Conservation (phyloP, 2,797 vertebrate species). For the Austrolebias charrua region DNA sequence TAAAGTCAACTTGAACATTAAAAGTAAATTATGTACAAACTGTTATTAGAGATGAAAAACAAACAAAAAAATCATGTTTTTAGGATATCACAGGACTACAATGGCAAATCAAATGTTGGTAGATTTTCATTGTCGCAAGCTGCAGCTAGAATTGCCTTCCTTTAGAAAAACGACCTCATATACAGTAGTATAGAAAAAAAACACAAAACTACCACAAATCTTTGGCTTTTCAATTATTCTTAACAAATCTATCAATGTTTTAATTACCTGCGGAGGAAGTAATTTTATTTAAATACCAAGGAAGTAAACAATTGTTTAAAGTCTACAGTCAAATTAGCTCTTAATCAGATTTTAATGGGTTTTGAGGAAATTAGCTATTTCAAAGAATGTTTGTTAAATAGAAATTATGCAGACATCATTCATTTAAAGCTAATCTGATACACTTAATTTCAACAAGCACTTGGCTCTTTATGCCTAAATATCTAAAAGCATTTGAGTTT, state of each 20-base stretch:
- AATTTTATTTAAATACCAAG: background rate
- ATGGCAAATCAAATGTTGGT: background rate
- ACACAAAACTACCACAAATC: background rate
- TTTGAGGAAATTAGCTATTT: conserved; percentile 1
- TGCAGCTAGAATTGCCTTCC: background rate
- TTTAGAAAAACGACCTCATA: too few species aligned
- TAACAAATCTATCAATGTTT: background rate
- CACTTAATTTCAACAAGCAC: background rate
- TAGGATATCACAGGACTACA: background rate
- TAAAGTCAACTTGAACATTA: conserved; percentile 16
- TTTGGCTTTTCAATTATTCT: background rate
- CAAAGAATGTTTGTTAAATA: background rate
- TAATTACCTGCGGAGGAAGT: background rate
- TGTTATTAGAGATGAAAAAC: too few species aligned
- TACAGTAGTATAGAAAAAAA: background rate
- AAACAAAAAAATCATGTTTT: too few species aligned
- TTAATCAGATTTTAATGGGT: background rate
- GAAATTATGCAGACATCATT: background rate
- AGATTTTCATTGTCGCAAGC: background rate
- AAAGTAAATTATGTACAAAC: background rate
- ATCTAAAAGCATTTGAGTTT: background rate
- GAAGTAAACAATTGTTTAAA: background rate
- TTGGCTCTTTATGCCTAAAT: background rate
- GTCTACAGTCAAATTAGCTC: background rate
- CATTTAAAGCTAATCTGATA: too few species aligned